Percentiles rank a stretch among this genome's conserved stretches.
phyloP scores from a whole-genome alignment of 2,797 vertebrate species.

The Cichlasoma orientale region DNA sequence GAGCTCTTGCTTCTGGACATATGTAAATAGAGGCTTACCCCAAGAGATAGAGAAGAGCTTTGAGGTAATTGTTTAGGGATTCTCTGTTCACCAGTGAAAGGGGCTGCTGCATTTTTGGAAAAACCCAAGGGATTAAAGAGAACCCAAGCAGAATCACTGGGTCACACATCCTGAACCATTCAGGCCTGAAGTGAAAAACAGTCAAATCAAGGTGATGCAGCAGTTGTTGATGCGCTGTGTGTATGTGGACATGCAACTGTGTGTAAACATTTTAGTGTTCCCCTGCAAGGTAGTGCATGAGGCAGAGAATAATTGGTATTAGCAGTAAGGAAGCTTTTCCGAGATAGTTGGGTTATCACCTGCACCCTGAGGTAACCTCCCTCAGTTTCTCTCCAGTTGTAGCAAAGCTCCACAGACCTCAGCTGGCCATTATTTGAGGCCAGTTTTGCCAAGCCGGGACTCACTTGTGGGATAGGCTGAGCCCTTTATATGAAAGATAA shows the following conservation, averaged over 20 bases:
- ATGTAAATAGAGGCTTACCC: conserved; percentile 77
- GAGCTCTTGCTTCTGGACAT: conserved; percentile 59
- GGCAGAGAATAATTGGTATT: conserved; percentile 70
- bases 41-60: conserved; percentile 58
- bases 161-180: conserved; percentile 51
- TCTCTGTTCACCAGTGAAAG: conserved; percentile 42
- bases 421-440: conserved; percentile 33
- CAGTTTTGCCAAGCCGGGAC: conserved; percentile 17
- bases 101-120: conserved; percentile 47
- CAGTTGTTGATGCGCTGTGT: conserved; percentile 1
- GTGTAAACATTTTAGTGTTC: conserved; percentile 36
- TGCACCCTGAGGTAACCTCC: conserved; percentile 63
- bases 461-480: background rate
- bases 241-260: background rate
- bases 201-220: conserved; percentile 45
- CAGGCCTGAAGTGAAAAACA: conserved; percentile 47
- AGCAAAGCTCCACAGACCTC: conserved; percentile 26
- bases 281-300: conserved; percentile 38
- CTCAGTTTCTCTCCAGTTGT: conserved; percentile 28
- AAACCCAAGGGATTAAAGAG: conserved; percentile 67
- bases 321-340: conserved; percentile 53
- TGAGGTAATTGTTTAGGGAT: conserved; percentile 73
- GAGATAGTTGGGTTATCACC: conserved; percentile 70
- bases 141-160: conserved; percentile 42
- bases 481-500: conserved; percentile 10